Evolutionary conservation across 2,888 invertebrate species (phyloP), one percentile per base, ranked within the genome.

Genomic region (Scaptomyza tumidula): DNA sequence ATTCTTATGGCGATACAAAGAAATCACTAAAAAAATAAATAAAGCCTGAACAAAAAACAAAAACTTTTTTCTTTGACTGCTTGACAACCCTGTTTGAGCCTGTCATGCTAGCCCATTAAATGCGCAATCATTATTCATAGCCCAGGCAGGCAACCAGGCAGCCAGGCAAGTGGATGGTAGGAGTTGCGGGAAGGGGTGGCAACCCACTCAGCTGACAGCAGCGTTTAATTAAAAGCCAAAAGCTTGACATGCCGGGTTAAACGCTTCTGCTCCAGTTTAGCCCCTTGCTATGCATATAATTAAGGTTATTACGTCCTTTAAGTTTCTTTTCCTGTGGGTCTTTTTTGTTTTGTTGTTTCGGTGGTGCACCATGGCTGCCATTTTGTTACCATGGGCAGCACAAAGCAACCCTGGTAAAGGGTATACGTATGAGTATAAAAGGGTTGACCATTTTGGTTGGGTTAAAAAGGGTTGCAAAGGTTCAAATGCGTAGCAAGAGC

Each of bases 151-250:
- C 46, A 55, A 53, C 31, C 52, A 39, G 39, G 33, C 46, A 43
- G 35, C n/a, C 50, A 41, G 48, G 29, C 45, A 10, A 24, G 37
- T 37, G 1, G 39, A 39, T 27, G 29, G 53, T 11, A 41, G 14
- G 24, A 27, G 9, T 29, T 16, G 29, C 6, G 16, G 9, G 33
- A 14, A 6, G 27, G 45, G 61, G 61, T 56, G 63, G 63, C 76
- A 68, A 66, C 66, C 71, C 70, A 57, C 69, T 78, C 70, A 63
- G 48, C 62, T 62, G 74, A 80, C 65, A 84, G 67, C 58, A 55
- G 64, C 80, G 76, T 74, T 75, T 82, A 85, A 85, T 82, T 79
- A 82, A 74, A 79, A 66, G 79, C 64, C 64, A 79, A 65, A 66
- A 79, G 68, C 61, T 69, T 60, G 75, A 62, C 71, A 68, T 60